Evolutionary conservation across 1,140 invertebrate species (phyloP).

Genomic region (Pemphigus obesinymphae): DNA sequence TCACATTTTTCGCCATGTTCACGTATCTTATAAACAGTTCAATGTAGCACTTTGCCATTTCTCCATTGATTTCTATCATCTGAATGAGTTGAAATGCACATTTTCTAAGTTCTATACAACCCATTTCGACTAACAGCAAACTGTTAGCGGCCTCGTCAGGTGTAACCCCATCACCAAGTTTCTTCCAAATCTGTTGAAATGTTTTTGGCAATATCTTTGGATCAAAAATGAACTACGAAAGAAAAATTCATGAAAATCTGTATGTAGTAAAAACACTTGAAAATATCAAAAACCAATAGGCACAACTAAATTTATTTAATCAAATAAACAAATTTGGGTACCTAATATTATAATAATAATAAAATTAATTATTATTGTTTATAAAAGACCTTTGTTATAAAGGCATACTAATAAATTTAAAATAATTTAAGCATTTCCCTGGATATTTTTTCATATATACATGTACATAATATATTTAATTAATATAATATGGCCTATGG

Average conservation of each 20-base stretch:
- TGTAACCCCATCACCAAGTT: background rate
- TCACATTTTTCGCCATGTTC: background rate
- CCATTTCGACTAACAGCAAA: slow-evolving; percentile 17
- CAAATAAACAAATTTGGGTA: no score
- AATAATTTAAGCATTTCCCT: no score
- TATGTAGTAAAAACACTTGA: background rate
- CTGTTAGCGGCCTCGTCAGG: background rate
- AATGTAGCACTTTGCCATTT: background rate
- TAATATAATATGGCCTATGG: no score
- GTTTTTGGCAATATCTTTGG: background rate
- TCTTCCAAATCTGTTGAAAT: slow-evolving; percentile 15
- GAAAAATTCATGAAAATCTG: background rate
- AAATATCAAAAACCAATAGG: no score
- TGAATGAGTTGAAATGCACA: background rate
- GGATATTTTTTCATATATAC: no score
- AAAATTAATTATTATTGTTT: no score
- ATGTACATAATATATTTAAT: no score
- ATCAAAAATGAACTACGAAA: slow-evolving; percentile 2
- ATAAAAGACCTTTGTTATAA: no score
- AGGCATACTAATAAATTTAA: no score
- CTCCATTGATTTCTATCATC: background rate
- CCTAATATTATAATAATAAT: no score
- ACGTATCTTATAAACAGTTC: slow-evolving; percentile 13
- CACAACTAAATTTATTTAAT: no score
- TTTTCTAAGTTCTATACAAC: background rate